Evolutionary conservation across 2,113 vertebrate species (phyloP).

Genomic region (Narcine bancroftii): DNA sequence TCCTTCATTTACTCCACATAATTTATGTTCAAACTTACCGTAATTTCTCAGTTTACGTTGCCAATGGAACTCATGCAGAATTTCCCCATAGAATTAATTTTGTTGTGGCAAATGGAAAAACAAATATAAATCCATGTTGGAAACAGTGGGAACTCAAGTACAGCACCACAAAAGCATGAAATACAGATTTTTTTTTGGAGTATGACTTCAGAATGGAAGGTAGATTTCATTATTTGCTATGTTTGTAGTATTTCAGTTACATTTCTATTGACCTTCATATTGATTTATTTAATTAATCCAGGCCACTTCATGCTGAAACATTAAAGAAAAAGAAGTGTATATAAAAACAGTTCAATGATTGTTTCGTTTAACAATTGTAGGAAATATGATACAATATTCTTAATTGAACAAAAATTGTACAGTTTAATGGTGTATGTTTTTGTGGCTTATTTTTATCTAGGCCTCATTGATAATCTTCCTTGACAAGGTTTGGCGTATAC

Average conservation of each 20-base stretch:
- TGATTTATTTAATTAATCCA: not conserved
- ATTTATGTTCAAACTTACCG: not conserved
- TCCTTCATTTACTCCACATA: not conserved
- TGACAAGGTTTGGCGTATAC: not conserved
- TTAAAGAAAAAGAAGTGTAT: not conserved
- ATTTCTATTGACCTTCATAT: not conserved
- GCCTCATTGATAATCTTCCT: not conserved
- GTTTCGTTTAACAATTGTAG: not conserved
- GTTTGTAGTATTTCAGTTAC: no score
- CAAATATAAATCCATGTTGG: no score
- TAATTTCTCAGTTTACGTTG: not conserved
- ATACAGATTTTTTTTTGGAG: no score
- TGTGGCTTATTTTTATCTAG: not conserved
- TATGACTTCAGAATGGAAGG: no score
- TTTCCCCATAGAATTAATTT: no score
- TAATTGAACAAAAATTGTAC: not conserved
- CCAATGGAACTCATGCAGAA: no score
- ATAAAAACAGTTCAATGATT: not conserved
- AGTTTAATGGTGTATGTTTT: not conserved
- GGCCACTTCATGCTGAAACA: not conserved
- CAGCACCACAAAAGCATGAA: no score
- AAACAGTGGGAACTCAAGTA: no score
- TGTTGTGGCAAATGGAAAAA: no score
- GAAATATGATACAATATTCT: not conserved
- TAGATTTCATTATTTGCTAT: no score